Evolutionary conservation across 2,113 vertebrate species (phyloP).

Genomic region (Dendropsophus ebraccatus): DNA sequence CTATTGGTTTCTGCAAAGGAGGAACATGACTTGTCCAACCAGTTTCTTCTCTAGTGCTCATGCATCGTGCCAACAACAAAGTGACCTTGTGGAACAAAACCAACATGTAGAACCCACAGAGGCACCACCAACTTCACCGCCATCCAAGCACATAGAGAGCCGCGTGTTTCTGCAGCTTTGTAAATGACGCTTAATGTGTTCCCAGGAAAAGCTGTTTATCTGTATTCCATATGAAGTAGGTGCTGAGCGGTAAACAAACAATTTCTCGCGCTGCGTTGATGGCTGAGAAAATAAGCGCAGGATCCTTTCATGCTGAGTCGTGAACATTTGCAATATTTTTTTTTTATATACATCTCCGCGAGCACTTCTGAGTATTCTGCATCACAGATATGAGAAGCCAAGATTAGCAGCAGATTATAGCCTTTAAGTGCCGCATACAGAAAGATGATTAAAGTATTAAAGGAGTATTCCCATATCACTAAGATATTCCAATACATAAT

Average conservation of each 20-base stretch:
- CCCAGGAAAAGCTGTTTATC: constrained; percentile 1
- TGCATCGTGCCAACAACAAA: too few species aligned
- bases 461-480: background rate
- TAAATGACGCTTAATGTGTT: background rate
- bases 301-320: constrained; percentile 16
- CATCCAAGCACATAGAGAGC: background rate
- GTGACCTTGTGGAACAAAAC: background rate
- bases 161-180: background rate
- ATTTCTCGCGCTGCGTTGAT: constrained; percentile 14
- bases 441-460: background rate
- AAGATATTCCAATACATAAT: background rate
- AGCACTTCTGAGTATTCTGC: background rate
- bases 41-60: too few species aligned
- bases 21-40: too few species aligned
- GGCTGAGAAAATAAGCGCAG: constrained; percentile 25
- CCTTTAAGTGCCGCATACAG: background rate
- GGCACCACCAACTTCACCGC: background rate
- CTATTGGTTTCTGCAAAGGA: too few species aligned
- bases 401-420: background rate
- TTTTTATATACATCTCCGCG: background rate
- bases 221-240: background rate
- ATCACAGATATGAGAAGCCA: background rate
- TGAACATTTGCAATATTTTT: constrained; percentile 30
- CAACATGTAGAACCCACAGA: too few species aligned
- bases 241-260: constrained; percentile 22